These are phyloP conservation scores for Dicaeum eximium DNA, from an alignment of 2,113 vertebrate genomes.

Conservation along the genomic window DNA sequence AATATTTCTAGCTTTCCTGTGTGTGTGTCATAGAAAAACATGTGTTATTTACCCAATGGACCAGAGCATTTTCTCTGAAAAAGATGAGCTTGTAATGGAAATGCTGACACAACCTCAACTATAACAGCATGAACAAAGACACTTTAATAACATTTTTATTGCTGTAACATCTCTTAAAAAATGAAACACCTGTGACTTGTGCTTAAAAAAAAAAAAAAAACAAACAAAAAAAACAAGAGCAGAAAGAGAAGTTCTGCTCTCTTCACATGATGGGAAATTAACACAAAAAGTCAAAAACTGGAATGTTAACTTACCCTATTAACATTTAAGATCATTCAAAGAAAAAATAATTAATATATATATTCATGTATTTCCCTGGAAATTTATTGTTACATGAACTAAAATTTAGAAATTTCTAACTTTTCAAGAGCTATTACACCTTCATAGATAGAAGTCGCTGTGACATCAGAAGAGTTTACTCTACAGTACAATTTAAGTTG, in stretches of 20 bases:
- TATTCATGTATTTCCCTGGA: background rate
- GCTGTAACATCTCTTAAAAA: conserved; percentile 62
- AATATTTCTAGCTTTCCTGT: conserved; percentile 20
- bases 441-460: background rate
- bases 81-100: conserved; percentile 62
- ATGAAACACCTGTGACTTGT: conserved; percentile 55
- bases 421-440: background rate
- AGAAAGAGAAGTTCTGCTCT: background rate
- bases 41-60: conserved; percentile 61
- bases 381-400: background rate
- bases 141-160: conserved; percentile 68
- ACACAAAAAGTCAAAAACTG: background rate
- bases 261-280: background rate
- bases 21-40: conserved; percentile 33
- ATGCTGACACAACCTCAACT: conserved; percentile 55
- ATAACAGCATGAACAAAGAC: conserved; percentile 49
- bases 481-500: background rate
- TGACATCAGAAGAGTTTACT: background rate
- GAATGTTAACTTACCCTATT: background rate
- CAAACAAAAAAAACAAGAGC: background rate
- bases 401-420: background rate
- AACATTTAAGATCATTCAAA: background rate
- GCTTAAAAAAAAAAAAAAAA: conserved; percentile 31
- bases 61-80: conserved; percentile 47
- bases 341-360: background rate